Evolutionary conservation across 2,797 vertebrate species (phyloP), one percentile per base, ranked within the genome.

Genomic region (Zonotrichia albicollis): DNA sequence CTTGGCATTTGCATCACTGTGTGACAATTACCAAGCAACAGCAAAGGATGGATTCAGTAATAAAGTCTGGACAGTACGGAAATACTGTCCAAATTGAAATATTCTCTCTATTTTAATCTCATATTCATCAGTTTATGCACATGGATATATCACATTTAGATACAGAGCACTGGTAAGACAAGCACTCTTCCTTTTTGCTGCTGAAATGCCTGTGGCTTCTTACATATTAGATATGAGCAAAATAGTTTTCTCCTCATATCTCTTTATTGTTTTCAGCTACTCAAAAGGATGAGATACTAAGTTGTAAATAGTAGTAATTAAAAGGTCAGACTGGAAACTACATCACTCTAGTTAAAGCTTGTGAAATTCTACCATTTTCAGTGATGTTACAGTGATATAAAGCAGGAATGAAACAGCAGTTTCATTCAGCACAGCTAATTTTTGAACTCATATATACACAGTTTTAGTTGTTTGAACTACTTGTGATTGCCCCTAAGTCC

Each of bases 1-100:
- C 42, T 92, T 89, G 81, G 57, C 86, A 93, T 90, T 94, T 94
- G 78, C 48, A 94, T 90, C 51, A 62, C 66, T 68, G 43, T 78
- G 57, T 71, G 40, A 74, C 76, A 81, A 92, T 75, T 78, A 72
- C 46, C 14, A 27, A 94, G 84, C 45, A 87, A 55, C 22, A 51
- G 87, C 42, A 88, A 84, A 81, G 71, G 74, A 84, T 15, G 4
- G 53, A 80, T 76, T 45, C 54, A 70, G 36, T 60, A 89, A 75
- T 19, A 29, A 80, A 71, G 38, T 60, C 78, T 68, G 75, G 82
- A 25, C 53, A 80, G 38, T 11, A 78, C 75, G 91, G 46, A 73
- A 83, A 80, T 71, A 71, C 17, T 40, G 43, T 65, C 40, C 51
- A 93, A 55, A 80, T 23, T 6, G 65, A 92, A 90, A 89, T 45